Evolutionary conservation across 2,113 vertebrate genomes (phyloP).

Genomic region (human): GRCh38 chr11:120685001-120685500

Average conservation of each 20-base stretch:
- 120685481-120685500: not conserved
- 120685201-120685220: not conserved
- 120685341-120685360: not conserved
- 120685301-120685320: not conserved
- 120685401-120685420: not conserved
- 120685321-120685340: not conserved
- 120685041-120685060: not conserved
- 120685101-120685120: constrained; percentile 17
- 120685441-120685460: not conserved
- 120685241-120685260: not conserved
- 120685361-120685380: not conserved
- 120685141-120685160: not conserved
- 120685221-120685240: not conserved
- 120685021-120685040: not conserved
- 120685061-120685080: not conserved
- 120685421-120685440: not conserved
- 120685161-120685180: not conserved
- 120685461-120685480: not conserved
- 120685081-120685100: constrained; percentile 65
- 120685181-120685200: not conserved
- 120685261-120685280: not conserved
- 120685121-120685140: not conserved
- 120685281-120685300: not conserved
- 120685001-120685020: not conserved
- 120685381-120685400: not conserved